A percentile compares a stretch with the other conserved stretches of the same genome.
Evolutionary conservation across 2,888 invertebrate species (phyloP).

Genomic region (Rosalia funebris): DNA sequence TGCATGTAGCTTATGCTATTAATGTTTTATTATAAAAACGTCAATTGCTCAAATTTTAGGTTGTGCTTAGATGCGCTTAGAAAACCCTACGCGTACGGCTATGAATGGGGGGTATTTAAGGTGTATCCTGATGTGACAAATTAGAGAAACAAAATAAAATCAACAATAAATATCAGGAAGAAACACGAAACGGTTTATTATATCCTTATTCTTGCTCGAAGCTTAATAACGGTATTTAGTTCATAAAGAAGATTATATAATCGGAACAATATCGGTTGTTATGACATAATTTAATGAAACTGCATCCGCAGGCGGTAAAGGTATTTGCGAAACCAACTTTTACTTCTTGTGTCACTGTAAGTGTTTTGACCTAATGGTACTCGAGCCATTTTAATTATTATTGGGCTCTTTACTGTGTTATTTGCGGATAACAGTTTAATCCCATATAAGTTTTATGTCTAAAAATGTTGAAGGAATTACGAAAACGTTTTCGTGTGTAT

Average conservation of each 20-base stretch:
- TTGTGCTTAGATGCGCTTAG: no score
- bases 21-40: no score
- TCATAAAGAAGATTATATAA: conserved; percentile 42
- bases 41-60: no score
- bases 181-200: conserved; percentile 12
- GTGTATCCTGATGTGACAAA: background rate
- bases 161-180: conserved; percentile 18
- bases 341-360: conserved; percentile 41
- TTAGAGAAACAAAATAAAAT: conserved; percentile 13
- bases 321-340: conserved; percentile 39
- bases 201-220: conserved; percentile 32
- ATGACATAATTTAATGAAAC: conserved; percentile 46
- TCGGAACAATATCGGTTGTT: conserved; percentile 46
- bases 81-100: no score
- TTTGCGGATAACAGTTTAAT: no score
- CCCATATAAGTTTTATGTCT: no score
- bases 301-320: conserved; percentile 41
- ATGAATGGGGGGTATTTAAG: no score
- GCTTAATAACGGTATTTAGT: conserved; percentile 32
- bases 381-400: conserved; percentile 13
- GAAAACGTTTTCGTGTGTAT: no score
- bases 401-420: no score
- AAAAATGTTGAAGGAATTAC: no score
- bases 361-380: conserved; percentile 21
- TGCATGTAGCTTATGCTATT: no score